These are phyloP conservation scores for Cheirogaleus major DNA, from an alignment of 2,797 vertebrate species.

Conservation along the genomic window DNA sequence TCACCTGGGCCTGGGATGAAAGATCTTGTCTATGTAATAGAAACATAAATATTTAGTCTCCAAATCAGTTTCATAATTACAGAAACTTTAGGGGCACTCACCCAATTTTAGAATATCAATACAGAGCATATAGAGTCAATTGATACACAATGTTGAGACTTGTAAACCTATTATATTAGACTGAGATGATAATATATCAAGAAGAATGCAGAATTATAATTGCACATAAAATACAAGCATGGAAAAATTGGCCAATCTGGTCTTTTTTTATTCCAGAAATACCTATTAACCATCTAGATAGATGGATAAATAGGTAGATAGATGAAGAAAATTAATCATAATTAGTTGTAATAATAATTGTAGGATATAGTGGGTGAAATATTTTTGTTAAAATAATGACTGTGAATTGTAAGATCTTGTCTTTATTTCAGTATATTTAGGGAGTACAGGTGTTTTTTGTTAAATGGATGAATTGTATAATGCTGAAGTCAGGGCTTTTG, in stretches of 20 bases:
- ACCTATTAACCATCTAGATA: background rate
- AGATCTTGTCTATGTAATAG: background rate
- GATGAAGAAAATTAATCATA: background rate
- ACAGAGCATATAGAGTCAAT: background rate
- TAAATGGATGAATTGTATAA: background rate
- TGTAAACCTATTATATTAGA: background rate
- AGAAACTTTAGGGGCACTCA: background rate
- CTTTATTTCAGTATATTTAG: background rate
- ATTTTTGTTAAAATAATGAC: background rate
- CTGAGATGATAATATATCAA: background rate
- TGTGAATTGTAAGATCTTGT: background rate
- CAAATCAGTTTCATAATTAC: background rate
- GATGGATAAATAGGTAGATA: background rate
- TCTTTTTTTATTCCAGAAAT: background rate
- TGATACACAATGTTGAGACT: background rate
- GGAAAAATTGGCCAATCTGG: background rate
- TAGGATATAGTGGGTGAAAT: background rate
- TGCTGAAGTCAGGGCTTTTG: background rate
- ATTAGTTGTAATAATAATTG: background rate
- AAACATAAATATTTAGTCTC: slow-evolving; percentile 16
- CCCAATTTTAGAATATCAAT: slow-evolving; percentile 1
- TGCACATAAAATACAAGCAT: background rate
- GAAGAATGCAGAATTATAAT: slow-evolving; percentile 33
- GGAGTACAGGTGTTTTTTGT: background rate
- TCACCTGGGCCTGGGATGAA: background rate